Base-by-base conservation (phyloP, 1,140 invertebrate genomes). In the Neodiprion pinetum region DNA sequence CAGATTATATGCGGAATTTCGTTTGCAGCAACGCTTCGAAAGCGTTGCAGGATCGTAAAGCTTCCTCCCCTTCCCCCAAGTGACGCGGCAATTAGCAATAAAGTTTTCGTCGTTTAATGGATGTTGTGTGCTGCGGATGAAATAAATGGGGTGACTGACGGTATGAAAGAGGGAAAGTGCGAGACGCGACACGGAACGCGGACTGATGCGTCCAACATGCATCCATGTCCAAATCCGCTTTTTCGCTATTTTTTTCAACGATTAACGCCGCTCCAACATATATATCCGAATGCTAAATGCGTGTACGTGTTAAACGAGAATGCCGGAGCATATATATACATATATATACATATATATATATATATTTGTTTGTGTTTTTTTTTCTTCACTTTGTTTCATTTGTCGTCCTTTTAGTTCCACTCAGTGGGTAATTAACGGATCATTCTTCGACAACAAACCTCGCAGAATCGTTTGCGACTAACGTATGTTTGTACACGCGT, bases 31-130 rank as follows among this genome's bases (percentile, higher is more conserved):
- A 40, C 28, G 28, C 5, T 40, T 1, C 28, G 28, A 40, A 5
- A 40, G 28, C 5, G 53, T 61, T 61, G 53, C 11, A 61, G 11
- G 53, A 61, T 61, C 53, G 11, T 61, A 61, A 14, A 61, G 53
- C n/a, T 61, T 74, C 70, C 50, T 61, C 70, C 40, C 50, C 65
- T 8, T 21, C 21, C 10, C 48, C 48, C 14, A 50, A 48, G 5
- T 66, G 47, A 10, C 11, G 79, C 81, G 81, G 85, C 84, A 87
- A 86, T 87, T 85, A 85, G 85, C 85, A 86, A 85, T 87, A 86
- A 87, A 85, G 80, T 84, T 85, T 85, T 85, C 85, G 85, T 86
- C 84, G 85, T 86, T 87, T 85, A 85, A 87, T 86, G 85, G 85
- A 86, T 83, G 83, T 81, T 61, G 53, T 79, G 82, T 83, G 83